These are phyloP conservation scores for Ophioninae sp. DNA, from an alignment of 2,888 invertebrate genomes.

Conservation along the genomic window DNA sequence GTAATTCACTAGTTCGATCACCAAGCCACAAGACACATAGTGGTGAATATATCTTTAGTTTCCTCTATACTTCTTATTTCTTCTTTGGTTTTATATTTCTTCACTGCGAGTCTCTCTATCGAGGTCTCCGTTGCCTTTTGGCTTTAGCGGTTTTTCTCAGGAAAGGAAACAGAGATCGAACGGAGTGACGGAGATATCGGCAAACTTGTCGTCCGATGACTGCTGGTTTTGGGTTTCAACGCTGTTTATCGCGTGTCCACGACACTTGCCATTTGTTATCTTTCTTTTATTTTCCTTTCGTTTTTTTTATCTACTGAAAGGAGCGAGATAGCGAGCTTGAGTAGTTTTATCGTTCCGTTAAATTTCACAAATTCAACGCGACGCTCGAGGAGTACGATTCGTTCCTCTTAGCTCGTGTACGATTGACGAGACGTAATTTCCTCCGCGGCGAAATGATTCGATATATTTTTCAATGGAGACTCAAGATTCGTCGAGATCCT, in stretches of 20 bases:
- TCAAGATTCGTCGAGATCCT: background rate
- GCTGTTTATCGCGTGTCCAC: constrained; percentile 36
- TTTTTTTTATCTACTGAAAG: constrained; percentile 34
- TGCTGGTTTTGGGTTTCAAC: constrained; percentile 11
- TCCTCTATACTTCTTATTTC: constrained; percentile 20
- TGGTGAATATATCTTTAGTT: constrained; percentile 65
- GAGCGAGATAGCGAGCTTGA: constrained; percentile 57
- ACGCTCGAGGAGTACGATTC: background rate
- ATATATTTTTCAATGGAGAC: background rate
- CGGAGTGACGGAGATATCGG: constrained; percentile 29
- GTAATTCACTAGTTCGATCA: constrained; percentile 67
- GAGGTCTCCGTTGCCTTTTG: background rate
- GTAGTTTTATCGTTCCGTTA: constrained; percentile 30
- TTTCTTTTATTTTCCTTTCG: constrained; percentile 7
- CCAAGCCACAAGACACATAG: constrained; percentile 70
- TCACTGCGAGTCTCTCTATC: constrained; percentile 6
- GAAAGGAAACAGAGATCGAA: constrained; percentile 34
- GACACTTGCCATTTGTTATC: background rate
- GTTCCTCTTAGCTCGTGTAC: background rate
- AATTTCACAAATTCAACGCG: constrained; percentile 27
- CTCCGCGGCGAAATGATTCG: background rate
- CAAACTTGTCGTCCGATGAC: constrained; percentile 23
- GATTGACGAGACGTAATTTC: background rate
- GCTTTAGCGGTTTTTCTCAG: background rate
- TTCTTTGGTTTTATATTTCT: background rate